Conservation (phyloP, 2,888 invertebrate genomes). For the Galerucella nymphaeae region DNA sequence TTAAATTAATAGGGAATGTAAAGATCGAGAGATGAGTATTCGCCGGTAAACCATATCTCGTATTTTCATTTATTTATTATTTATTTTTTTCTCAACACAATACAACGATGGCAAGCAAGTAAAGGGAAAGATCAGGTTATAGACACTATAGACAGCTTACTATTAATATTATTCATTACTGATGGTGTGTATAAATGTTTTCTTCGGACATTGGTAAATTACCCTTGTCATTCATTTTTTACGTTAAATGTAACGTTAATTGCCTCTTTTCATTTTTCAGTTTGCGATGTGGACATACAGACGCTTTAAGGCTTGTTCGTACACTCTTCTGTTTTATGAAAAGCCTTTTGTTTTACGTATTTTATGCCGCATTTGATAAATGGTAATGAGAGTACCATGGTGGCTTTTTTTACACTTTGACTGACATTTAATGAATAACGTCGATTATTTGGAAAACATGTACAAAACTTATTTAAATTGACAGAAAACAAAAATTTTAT, state of each 20-base stretch:
- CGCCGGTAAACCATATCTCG: conserved; percentile 40
- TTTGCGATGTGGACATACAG: conserved; percentile 26
- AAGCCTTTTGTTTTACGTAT: conserved; percentile 33
- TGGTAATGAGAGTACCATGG: neutral
- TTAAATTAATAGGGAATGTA: conserved; percentile 47
- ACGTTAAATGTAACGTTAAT: conserved; percentile 42
- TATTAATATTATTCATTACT: conserved; percentile 53
- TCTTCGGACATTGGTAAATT: conserved; percentile 47
- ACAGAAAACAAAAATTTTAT: no score
- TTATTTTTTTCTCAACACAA: conserved; percentile 43
- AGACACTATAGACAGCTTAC: conserved; percentile 52
- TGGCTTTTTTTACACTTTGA: neutral
- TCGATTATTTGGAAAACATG: no score
- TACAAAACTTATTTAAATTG: no score
- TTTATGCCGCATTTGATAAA: conserved; percentile 27
- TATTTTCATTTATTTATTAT: conserved; percentile 37
- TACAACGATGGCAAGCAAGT: conserved; percentile 42
- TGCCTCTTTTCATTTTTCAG: conserved; percentile 42
- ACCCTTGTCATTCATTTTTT: conserved; percentile 44
- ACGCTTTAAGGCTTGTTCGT: conserved; percentile 25
- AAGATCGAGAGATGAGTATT: conserved; percentile 44
- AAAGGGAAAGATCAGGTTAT: conserved; percentile 42
- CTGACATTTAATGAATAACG: neutral
- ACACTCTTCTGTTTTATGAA: conserved; percentile 19
- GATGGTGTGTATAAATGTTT: conserved; percentile 47